Base-by-base conservation (phyloP, 2,888 invertebrate species). In the Drosophila stalkeri region DNA sequence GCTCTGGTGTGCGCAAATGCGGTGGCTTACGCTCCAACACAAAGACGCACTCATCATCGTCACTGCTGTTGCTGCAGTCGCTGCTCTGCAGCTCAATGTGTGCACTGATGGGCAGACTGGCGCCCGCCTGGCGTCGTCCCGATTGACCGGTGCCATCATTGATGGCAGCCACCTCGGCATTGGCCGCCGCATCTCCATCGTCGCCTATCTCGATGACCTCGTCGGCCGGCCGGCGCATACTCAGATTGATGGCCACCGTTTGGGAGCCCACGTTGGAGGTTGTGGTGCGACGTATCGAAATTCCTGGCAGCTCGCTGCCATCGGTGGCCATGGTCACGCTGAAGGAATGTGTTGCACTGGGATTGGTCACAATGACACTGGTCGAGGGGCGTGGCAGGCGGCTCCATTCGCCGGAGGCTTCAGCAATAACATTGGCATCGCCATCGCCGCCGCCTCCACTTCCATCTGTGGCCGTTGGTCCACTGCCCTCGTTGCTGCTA, bases 11-110 rank as follows among this genome's bases (percentile, higher is more conserved):
- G n/a, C 93, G 91, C 63, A 93, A 75, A 71, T 93, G 93, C 12
- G 93, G 93, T 7, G 93, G 92, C 72, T 93, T 93, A 14, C 91
- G 92, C 70, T 92, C 93, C 39, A 92, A 72, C 7, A 93, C 92
- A 74, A 93, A 93, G 62, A 92, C 90, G 64, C 93, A 93, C 47
- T 92, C 93, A 9, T 90, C 90, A 9, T 91, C 92, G 1, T 72
- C 74, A 39, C 66, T 89, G 56, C 56, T 84, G 41, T 65, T 77
- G 60, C 74, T 72, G 69, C 71, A 75, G 46, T 91, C 86, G 56
- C 91, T 90, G 70, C 90, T 84, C 59, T 89, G 81, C 7, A 92
- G 79, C 60, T 92, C 91, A 39, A 92, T 92, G 79, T 90, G 91
- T 18, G 89, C 92, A 9, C 86, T 86, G 12, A 92, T 80, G 35